Evolutionary conservation across 2,113 vertebrate species (phyloP).

Genomic region (Vombatus ursinus): DNA sequence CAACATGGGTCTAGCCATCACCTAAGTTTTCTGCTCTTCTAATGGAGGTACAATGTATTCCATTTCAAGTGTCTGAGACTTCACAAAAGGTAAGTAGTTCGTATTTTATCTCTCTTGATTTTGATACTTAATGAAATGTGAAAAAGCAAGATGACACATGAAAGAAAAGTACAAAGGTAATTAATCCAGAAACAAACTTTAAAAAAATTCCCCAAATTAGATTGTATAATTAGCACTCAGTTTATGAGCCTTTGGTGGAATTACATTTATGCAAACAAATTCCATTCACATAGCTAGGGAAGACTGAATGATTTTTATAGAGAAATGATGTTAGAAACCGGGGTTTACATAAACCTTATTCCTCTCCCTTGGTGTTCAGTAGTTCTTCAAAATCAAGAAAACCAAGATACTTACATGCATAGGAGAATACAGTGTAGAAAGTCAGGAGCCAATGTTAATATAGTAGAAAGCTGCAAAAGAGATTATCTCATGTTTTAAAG

Average conservation of each 20-base stretch:
- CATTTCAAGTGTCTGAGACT: conserved; percentile 59
- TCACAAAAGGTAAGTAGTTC: conserved; percentile 72
- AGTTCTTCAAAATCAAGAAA: conserved; percentile 63
- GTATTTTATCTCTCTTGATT: conserved; percentile 57
- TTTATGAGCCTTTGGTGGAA: conserved; percentile 70
- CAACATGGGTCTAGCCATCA: conserved; percentile 15
- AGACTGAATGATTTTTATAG: conserved; percentile 64
- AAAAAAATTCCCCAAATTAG: conserved; percentile 69
- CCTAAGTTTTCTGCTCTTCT: not conserved
- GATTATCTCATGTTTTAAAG: not conserved
- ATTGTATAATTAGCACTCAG: conserved; percentile 71
- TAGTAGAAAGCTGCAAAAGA: not conserved
- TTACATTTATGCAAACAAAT: conserved; percentile 77
- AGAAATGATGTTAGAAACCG: conserved; percentile 55
- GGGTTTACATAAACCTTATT: conserved; percentile 53
- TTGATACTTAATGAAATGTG: conserved; percentile 48
- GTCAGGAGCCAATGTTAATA: conserved; percentile 9
- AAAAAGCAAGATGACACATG: conserved; percentile 59
- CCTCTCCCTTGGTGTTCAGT: conserved; percentile 35
- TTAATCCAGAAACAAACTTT: conserved; percentile 70
- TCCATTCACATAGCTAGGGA: conserved; percentile 69
- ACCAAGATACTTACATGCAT: not conserved
- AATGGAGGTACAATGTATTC: conserved; percentile 56
- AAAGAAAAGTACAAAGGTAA: conserved; percentile 66
- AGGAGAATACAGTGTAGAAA: conserved; percentile 44